Evolutionary conservation across 2,113 vertebrate species (phyloP), one percentile per base, ranked within the genome.

Genomic region (Galeopterus variegatus): DNA sequence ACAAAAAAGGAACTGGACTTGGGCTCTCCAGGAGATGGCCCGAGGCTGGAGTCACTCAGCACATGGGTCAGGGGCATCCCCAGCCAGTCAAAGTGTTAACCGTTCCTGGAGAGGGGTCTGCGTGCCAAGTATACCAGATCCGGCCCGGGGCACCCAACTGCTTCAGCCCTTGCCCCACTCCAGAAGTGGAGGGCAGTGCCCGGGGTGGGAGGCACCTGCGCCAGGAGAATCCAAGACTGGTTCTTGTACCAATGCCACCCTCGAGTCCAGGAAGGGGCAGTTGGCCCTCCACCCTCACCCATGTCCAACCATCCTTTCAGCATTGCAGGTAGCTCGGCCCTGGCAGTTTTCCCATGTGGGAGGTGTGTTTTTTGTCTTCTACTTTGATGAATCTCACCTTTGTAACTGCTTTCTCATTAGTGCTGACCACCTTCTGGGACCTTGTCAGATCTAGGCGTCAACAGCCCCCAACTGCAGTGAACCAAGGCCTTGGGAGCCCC

Each of bases 361-460:
- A 41, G 41, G 41, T 41, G 36, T 48, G 24, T 48, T 50, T 67
- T 67, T 41, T 41, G 41, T 41, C 41, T 41, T 41, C 41, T n/a
- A 67, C 69, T 80, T 92, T 41, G 54, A 24, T 13, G n/a, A 24
- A 54, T 26, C 41, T 82, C 48, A 28, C 67, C 77, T 76, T 12
- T 77, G 91, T 70, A 90, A 19, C 48, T 24, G 36, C 52, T 92
- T 56, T 73, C 92, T 48, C 0, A 62, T 90, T 96, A 77, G 96
- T 95, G 97, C 94, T 97, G 90, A 95, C 94, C 97, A 87, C 98
- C 96, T 98, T 82, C 94, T 41, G 41, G 41, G 41, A 41, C 41
- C 41, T 41, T 41, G 41, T 41, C 41, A 41, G 41, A 41, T 41
- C 41, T 41, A 41, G 41, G 41, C 41, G 41, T 41, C 41, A 41